A percentile compares a stretch with the other conserved stretches of the same genome.
Evolutionary conservation across 2,113 vertebrate species (phyloP).

Genomic region (Pimephales promelas): DNA sequence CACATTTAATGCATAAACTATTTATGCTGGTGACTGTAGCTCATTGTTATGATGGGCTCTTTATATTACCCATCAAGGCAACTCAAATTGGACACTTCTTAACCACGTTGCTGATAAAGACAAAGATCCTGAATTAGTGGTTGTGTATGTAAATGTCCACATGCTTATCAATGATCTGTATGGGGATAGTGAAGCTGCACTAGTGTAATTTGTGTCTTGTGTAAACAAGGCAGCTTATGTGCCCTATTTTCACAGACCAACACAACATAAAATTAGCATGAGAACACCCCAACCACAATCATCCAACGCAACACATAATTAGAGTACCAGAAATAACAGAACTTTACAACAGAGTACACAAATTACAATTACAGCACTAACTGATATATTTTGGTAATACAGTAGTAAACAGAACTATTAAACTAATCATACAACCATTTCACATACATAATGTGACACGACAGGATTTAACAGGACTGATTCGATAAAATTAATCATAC

Average conservation of each 20-base stretch:
- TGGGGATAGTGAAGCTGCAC: not conserved
- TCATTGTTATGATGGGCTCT: not conserved
- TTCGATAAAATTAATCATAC: not conserved
- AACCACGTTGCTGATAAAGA: not conserved
- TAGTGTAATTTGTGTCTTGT: not conserved
- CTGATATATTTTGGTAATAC: not conserved
- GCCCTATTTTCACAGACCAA: conserved; percentile 15
- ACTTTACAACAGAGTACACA: not conserved
- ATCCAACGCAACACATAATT: conserved; percentile 11
- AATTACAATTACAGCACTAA: not conserved
- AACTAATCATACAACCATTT: not conserved
- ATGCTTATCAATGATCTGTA: conserved; percentile 7
- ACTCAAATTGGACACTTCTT: not conserved
- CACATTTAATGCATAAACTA: not conserved
- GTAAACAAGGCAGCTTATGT: conserved; percentile 15
- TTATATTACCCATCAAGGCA: not conserved
- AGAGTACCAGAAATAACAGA: conserved; percentile 1
- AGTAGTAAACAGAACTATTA: not conserved
- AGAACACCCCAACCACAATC: not conserved
- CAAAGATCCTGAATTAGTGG: not conserved
- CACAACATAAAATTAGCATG: conserved; percentile 1
- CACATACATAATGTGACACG: not conserved
- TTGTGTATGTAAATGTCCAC: not conserved
- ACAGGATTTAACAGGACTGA: not conserved
- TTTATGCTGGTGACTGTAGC: not conserved